Conservation (phyloP, 2,797 vertebrate species). For the Melanogrammus aeglefinus region DNA sequence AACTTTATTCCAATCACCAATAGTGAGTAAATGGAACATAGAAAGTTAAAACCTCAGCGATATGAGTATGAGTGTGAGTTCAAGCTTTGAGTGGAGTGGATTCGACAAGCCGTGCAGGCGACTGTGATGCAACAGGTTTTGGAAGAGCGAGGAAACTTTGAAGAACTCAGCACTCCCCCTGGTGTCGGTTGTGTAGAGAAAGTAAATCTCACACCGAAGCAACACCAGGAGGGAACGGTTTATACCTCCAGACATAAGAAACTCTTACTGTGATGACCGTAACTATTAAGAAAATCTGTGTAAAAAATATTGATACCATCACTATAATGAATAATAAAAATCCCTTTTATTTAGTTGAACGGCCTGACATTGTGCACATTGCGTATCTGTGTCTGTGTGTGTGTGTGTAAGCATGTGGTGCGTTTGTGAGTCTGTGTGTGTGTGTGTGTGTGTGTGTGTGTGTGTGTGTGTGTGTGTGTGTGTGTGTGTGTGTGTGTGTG, state of each 20-base stretch:
- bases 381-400: background rate
- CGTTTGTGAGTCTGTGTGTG: background rate
- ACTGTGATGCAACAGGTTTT: conserved; percentile 49
- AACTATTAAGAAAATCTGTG: background rate
- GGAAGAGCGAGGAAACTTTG: conserved; percentile 33
- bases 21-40: background rate
- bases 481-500: background rate
- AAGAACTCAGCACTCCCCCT: conserved; percentile 49
- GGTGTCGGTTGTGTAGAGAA: background rate
- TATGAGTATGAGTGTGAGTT: background rate
- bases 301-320: no score
- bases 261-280: background rate
- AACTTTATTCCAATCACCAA: background rate
- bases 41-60: background rate
- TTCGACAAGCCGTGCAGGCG: background rate
- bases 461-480: background rate
- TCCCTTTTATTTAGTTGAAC: background rate
- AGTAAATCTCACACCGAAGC: background rate
- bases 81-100: background rate
- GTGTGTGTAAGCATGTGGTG: background rate
- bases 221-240: background rate
- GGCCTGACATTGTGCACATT: background rate
- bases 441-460: background rate
- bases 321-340: background rate
- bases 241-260: background rate